Evolutionary conservation across 37 sponge, comb jelly and placozoan genomes (phyloP).

Genomic region (Axinella damicornis): DNA sequence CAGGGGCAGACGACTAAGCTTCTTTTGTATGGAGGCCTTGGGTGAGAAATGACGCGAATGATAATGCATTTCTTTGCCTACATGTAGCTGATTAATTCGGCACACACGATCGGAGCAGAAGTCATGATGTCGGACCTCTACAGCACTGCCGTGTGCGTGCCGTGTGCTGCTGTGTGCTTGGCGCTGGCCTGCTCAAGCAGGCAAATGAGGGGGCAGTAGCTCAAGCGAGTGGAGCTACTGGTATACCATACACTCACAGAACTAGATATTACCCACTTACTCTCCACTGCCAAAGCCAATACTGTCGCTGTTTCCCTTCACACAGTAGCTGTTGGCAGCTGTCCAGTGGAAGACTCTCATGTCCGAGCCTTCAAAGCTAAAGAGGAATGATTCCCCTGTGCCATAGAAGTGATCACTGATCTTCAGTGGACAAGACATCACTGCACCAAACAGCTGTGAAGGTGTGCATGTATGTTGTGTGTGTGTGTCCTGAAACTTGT

Average conservation of each 20-base stretch:
- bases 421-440: conserved; percentile 64
- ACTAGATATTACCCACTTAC: conserved; percentile 49
- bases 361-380: conserved; percentile 34
- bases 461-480: conserved; percentile 11
- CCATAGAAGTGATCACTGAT: conserved; percentile 84
- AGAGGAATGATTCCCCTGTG: conserved; percentile 91
- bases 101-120: no score
- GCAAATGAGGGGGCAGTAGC: no score
- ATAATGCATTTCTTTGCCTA: no score
- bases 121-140: no score
- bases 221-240: no score
- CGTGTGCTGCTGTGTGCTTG: no score
- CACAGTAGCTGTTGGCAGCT: conserved; percentile 78
- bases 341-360: conserved; percentile 78
- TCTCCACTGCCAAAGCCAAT: conserved; percentile 91
- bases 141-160: no score
- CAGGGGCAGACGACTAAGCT: no score
- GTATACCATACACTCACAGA: background rate
- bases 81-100: no score
- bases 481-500: conserved; percentile 12
- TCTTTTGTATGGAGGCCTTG: no score
- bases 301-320: conserved; percentile 87
- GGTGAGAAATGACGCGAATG: no score
- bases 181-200: no score
- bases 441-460: conserved; percentile 87